phyloP scores from a whole-genome alignment of 2,113 vertebrate genomes.

The Terrapene triunguis region DNA sequence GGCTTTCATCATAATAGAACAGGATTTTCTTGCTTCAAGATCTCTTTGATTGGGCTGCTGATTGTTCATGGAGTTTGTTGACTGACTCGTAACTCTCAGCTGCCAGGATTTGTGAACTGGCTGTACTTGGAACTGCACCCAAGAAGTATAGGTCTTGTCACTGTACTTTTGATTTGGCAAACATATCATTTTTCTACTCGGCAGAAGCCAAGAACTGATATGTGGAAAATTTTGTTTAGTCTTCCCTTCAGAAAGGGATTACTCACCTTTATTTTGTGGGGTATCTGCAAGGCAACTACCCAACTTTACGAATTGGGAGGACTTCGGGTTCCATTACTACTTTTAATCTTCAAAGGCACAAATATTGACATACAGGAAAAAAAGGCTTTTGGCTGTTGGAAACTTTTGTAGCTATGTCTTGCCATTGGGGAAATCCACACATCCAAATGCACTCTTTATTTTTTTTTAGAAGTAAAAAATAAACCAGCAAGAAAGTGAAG shows the following conservation, averaged over 20 bases:
- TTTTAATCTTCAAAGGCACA: neutral
- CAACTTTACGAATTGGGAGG: neutral
- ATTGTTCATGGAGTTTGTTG: conserved; percentile 39
- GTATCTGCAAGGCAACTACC: neutral
- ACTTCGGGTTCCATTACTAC: neutral
- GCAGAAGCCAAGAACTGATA: neutral
- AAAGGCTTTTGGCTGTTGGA: neutral
- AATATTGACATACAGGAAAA: neutral
- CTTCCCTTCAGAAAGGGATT: neutral
- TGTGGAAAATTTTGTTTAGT: neutral
- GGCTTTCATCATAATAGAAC: conserved; percentile 59
- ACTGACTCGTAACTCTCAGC: conserved; percentile 35
- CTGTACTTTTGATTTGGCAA: neutral
- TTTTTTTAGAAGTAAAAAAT: neutral
- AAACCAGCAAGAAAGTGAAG: neutral
- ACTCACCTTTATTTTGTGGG: too few relatives aligned
- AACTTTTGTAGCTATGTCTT: neutral
- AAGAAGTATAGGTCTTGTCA: neutral
- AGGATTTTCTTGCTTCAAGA: conserved; percentile 69
- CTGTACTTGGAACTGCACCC: neutral
- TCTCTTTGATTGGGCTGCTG: conserved; percentile 42
- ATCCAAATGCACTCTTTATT: neutral
- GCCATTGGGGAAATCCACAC: neutral
- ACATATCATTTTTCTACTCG: neutral
- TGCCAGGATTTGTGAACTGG: neutral